phyloP scores from a whole-genome alignment of 1,140 invertebrate genomes.

The Orussus abietinus region DNA sequence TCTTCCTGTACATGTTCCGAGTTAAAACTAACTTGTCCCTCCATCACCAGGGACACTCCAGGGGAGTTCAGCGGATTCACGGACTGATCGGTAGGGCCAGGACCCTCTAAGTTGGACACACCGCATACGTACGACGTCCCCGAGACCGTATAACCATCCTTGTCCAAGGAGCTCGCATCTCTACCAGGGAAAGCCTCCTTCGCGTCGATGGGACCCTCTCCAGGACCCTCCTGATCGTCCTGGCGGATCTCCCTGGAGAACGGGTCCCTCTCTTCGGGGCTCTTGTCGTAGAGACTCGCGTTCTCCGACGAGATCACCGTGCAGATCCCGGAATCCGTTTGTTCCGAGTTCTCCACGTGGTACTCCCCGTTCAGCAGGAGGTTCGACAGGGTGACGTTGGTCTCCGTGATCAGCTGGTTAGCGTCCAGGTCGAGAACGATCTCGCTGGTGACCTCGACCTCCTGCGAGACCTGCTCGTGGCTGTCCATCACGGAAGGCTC shows the following conservation, averaged over 20 bases:
- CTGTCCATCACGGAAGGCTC: conserved; percentile 26
- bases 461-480: conserved; percentile 44
- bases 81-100: too few species aligned
- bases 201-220: too few species aligned
- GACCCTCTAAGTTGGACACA: too few species aligned
- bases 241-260: conserved; percentile 37
- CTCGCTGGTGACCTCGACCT: conserved; percentile 36
- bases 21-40: too few species aligned
- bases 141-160: conserved; percentile 32
- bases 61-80: too few species aligned
- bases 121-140: conserved; percentile 40
- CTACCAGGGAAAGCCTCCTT: too few species aligned
- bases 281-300: conserved; percentile 59
- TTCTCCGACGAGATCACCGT: conserved; percentile 61
- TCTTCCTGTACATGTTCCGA: too few species aligned
- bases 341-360: conserved; percentile 54
- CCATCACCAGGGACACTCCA: too few species aligned
- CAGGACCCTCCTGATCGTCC: conserved; percentile 10
- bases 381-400: conserved; percentile 65
- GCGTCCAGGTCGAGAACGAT: conserved; percentile 53
- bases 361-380: conserved; percentile 54
- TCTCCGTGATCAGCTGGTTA: conserved; percentile 60
- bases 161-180: conserved; percentile 38
- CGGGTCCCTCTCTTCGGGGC: conserved; percentile 47
- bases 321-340: conserved; percentile 66